phyloP scores from a whole-genome alignment of 2,888 invertebrate species.

The Apoda limacodes region DNA sequence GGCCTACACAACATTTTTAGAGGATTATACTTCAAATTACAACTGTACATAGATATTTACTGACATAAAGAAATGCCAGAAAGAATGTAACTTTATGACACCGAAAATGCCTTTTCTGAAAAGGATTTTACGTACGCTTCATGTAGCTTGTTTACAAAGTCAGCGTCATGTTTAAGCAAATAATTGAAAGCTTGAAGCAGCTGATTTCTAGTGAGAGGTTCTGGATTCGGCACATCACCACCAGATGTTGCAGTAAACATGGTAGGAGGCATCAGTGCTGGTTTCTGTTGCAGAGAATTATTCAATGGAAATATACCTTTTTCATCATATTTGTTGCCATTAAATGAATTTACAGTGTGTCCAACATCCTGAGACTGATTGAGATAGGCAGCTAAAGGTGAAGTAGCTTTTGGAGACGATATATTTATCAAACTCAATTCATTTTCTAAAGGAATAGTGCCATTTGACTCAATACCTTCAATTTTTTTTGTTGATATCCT shows the following conservation, averaged over 20 bases:
- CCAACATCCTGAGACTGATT: slow-evolving; percentile 57
- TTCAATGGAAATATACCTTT: slow-evolving; percentile 40
- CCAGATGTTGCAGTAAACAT: slow-evolving; percentile 80
- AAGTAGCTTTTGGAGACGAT: slow-evolving; percentile 64
- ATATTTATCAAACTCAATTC: slow-evolving; percentile 66
- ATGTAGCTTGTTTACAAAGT: slow-evolving; percentile 89
- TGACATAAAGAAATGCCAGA: slow-evolving; percentile 25
- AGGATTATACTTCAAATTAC: slow-evolving; percentile 60
- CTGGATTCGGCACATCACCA: slow-evolving; percentile 58
- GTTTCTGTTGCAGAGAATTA: slow-evolving; percentile 68
- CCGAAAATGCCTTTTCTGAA: slow-evolving; percentile 71
- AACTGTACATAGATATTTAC: slow-evolving; percentile 54
- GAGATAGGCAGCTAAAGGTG: slow-evolving; percentile 68
- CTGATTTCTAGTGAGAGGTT: slow-evolving; percentile 89
- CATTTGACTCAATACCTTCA: slow-evolving; percentile 44
- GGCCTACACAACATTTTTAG: slow-evolving; percentile 34
- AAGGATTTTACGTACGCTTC: slow-evolving; percentile 93
- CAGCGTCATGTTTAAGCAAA: slow-evolving; percentile 87
- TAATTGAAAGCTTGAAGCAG: slow-evolving; percentile 90
- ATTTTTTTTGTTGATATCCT: slow-evolving; percentile 46
- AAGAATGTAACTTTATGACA: slow-evolving; percentile 53
- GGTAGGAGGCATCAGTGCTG: slow-evolving; percentile 86
- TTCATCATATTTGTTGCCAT: slow-evolving; percentile 24
- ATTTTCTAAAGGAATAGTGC: slow-evolving; percentile 56
- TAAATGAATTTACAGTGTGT: slow-evolving; percentile 40